phyloP scores from a whole-genome alignment of 2,888 invertebrate genomes.

The Aphelenchoides bicaudatus region DNA sequence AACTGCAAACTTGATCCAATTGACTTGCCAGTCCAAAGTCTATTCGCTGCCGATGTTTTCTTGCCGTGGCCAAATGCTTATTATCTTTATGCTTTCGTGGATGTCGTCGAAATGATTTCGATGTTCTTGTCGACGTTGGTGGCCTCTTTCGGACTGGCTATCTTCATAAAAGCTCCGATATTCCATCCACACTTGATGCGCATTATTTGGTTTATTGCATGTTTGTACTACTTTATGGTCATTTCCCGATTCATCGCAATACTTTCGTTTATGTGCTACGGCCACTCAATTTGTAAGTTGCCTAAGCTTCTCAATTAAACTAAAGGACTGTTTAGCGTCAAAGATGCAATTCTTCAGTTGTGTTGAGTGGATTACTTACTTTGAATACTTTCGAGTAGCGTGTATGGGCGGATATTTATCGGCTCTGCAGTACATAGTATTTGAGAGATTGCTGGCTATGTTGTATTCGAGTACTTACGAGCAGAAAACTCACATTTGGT shows the following conservation, averaged over 20 bases:
- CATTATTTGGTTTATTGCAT: neutral
- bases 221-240: slow-evolving; percentile 1
- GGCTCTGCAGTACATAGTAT: neutral
- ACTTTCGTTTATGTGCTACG: neutral
- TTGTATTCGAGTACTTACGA: neutral
- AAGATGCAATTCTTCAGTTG: slow-evolving; percentile 4
- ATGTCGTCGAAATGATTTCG: slow-evolving; percentile 8
- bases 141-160: neutral
- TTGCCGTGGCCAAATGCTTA: neutral
- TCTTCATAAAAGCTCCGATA: slow-evolving; percentile 6
- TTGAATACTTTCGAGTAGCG: neutral
- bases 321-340: neutral
- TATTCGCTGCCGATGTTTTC: neutral
- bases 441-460: neutral
- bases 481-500: neutral
- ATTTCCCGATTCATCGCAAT: neutral
- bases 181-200: slow-evolving; percentile 5
- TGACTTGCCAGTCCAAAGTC: too few relatives aligned
- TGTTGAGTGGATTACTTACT: neutral
- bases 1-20: too few relatives aligned
- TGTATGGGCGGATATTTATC: slow-evolving; percentile 1
- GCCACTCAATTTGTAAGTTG: slow-evolving; percentile 4
- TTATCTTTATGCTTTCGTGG: neutral
- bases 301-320: neutral
- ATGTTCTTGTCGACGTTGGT: neutral